phyloP scores from a whole-genome alignment of 2,797 vertebrate species.

The Hemibagrus guttatus region DNA sequence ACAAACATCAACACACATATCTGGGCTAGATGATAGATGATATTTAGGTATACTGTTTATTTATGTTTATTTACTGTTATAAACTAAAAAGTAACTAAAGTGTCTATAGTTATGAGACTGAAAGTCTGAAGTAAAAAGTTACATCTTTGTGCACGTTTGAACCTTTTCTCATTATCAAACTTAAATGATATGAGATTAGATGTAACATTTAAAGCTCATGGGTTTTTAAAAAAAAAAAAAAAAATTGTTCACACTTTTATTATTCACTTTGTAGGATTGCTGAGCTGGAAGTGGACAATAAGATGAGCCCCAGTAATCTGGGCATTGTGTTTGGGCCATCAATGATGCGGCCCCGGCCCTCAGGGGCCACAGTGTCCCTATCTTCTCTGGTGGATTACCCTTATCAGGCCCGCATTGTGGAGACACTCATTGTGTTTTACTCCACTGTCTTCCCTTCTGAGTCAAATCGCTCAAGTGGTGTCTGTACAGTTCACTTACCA shows the following conservation, averaged over 20 bases:
- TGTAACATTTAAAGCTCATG: not conserved
- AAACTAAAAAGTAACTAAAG: too few relatives aligned
- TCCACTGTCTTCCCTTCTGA: constrained; percentile 75
- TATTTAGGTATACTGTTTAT: not conserved
- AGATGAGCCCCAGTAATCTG: constrained; percentile 94
- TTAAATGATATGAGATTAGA: too few relatives aligned
- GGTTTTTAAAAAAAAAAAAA: not conserved
- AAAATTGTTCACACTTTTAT: not conserved
- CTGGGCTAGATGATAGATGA: not conserved
- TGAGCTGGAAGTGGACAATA: constrained; percentile 91
- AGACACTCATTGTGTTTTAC: constrained; percentile 90
- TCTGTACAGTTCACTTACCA: constrained; percentile 46
- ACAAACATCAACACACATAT: not conserved
- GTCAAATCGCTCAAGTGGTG: constrained; percentile 60
- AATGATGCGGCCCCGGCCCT: constrained; percentile 90
- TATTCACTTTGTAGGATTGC: constrained; percentile 77
- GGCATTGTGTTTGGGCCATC: constrained; percentile 97
- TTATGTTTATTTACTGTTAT: not conserved
- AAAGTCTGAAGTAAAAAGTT: not conserved
- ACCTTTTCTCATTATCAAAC: not conserved
- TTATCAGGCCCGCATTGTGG: constrained; percentile 91
- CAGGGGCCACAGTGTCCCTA: constrained; percentile 89
- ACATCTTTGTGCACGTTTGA: not conserved
- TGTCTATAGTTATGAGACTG: too few relatives aligned
- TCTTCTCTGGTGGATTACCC: constrained; percentile 98